Base-by-base conservation (phyloP, 2,888 invertebrate genomes). In the Sepiola atlantica region DNA sequence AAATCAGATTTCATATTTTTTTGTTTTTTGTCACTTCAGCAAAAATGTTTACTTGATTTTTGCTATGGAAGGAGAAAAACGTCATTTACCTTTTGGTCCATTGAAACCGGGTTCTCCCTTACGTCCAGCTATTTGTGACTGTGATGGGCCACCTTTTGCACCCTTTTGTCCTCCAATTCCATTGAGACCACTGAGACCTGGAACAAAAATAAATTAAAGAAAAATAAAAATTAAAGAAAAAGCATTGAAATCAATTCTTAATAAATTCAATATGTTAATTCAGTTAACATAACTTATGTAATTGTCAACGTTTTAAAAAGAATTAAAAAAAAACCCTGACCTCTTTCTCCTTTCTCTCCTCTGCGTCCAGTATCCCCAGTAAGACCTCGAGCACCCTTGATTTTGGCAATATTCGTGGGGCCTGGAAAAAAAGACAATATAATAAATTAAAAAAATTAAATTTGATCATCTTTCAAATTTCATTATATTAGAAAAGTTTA, bases 91-190 rank as follows among this genome's bases (percentile, higher is more conserved):
- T 92, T 92, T 92, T 21, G 55, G 0, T 45, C 95, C 95, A 94
- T 95, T 94, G 28, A 95, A 94, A 61, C 96, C 97, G 24, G 95
- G 91, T 4, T 96, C 95, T 94, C 97, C 97, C 94, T 95, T 96
- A 45, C 95, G 95, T 95, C 97, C 97, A 94, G 95, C 95, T 28
- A 61, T 20, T 90, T 95, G 95, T 24, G 28, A 35, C 12, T n/a
- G 28, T 2, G 95, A 95, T 35, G 94, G 92, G 21, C 24, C 35
- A 94, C 94, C 94, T 55, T 92, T 57, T 21, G 77, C 35, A 90
- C 95, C 95, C 91, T 95, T 95, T 28, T 77, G 57, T 35, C 95
- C 95, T 55, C 96, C 95, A 55, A 96, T 92, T 91, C 97, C 97
- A 94, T 96, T 95, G 45, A 96, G 94, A 90, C 96, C 96, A 93